These are phyloP conservation scores for Chalcosyrphus nemorum DNA, from an alignment of 2,888 invertebrate genomes.

Conservation along the genomic window DNA sequence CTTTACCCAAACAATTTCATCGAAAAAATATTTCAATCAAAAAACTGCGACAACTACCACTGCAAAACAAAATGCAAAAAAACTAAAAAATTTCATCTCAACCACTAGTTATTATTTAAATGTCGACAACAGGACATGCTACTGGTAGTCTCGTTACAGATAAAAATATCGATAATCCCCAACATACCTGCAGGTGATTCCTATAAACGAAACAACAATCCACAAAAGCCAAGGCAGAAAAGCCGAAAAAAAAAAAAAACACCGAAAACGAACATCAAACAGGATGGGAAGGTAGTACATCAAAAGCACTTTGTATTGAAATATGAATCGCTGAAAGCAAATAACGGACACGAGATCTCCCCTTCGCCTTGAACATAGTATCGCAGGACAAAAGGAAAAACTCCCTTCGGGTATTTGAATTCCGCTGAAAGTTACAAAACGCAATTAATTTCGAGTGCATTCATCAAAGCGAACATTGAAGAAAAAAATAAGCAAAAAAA, in stretches of 20 bases:
- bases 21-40: no score
- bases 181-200: not conserved
- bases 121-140: not conserved
- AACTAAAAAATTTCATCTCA: not conserved
- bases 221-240: not conserved
- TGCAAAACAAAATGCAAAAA: not conserved
- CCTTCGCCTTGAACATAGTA: not conserved
- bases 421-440: not conserved
- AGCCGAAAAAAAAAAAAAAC: not conserved
- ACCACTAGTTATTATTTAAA: not conserved
- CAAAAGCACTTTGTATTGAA: slow-evolving; percentile 6
- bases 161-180: slow-evolving; percentile 3
- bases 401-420: not conserved
- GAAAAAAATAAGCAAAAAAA: no score
- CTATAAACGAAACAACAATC: not conserved
- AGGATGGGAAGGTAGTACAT: not conserved
- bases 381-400: not conserved
- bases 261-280: not conserved
- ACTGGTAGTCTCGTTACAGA: not conserved
- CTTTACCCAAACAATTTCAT: no score
- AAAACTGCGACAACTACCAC: not conserved
- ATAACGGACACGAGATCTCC: not conserved
- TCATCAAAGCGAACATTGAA: not conserved
- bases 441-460: not conserved
- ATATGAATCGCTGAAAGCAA: not conserved